Percentiles rank a stretch among this genome's conserved stretches.
phyloP scores from a whole-genome alignment of 2,113 vertebrate genomes.

The Alexandromys fortis region DNA sequence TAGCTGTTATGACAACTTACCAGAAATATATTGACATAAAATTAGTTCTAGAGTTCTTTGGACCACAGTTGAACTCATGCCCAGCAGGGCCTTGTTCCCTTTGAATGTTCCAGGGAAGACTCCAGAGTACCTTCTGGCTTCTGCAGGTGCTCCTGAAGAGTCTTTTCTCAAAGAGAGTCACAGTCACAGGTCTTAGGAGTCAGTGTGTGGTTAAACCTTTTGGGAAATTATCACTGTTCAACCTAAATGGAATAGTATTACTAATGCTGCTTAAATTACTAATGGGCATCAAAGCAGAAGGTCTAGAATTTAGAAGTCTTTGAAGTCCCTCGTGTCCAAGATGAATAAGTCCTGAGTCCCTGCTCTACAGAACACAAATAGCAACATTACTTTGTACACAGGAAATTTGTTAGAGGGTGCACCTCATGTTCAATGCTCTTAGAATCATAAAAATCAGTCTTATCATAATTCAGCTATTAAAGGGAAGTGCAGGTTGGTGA shows the following conservation, averaged over 20 bases:
- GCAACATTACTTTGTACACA: neutral
- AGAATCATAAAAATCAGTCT: neutral
- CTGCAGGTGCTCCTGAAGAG: neutral
- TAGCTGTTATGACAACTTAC: no score
- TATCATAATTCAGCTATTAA: neutral
- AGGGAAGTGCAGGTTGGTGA: neutral
- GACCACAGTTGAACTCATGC: no score
- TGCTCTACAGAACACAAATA: neutral
- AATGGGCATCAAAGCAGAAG: neutral
- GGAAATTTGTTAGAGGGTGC: neutral
- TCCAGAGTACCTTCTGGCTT: no score
- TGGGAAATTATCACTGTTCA: neutral
- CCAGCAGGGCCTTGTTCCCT: no score
- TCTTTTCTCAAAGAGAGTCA: neutral
- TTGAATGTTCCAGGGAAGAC: no score
- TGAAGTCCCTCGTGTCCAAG: neutral
- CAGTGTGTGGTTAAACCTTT: fast-evolving
- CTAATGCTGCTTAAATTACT: neutral
- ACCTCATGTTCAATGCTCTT: neutral
- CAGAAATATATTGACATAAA: no score
- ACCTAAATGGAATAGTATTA: neutral
- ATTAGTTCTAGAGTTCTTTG: no score
- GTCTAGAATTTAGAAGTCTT: neutral
- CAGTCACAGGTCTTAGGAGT: neutral
- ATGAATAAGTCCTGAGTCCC: neutral